These are phyloP conservation scores for Aegotheles bennettii DNA, from an alignment of 2,113 vertebrate genomes.

Conservation along the genomic window DNA sequence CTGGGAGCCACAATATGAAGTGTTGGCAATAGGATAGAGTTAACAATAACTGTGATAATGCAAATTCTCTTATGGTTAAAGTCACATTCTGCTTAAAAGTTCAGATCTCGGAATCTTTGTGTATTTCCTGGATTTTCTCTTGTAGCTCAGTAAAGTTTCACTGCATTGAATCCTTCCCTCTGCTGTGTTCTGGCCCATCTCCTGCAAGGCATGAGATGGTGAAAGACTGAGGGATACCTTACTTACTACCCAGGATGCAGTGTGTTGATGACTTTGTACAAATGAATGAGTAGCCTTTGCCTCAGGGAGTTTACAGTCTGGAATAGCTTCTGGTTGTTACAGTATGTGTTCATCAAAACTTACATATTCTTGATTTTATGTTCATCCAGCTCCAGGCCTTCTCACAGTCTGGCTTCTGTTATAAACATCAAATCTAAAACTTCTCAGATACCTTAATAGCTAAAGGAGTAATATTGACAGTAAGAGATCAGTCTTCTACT, in stretches of 20 bases:
- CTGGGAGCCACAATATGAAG: neutral
- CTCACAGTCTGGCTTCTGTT: neutral
- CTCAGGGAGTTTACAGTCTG: neutral
- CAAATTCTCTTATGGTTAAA: neutral
- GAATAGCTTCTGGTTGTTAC: neutral
- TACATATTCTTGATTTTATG: neutral
- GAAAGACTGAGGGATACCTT: neutral
- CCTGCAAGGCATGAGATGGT: neutral
- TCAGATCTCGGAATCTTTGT: neutral
- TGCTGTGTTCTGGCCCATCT: neutral
- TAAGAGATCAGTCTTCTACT: neutral
- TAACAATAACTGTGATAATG: neutral
- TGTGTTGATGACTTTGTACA: neutral
- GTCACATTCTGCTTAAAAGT: neutral
- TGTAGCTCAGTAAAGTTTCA: neutral
- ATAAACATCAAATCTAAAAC: neutral
- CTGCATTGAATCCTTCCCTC: neutral
- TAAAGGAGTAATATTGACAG: neutral
- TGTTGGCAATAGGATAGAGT: neutral
- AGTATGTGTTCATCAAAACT: neutral
- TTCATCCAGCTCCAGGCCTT: neutral
- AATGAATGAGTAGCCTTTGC: neutral
- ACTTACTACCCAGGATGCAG: neutral
- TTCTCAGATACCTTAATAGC: neutral
- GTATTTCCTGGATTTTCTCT: neutral